phyloP scores from a whole-genome alignment of 2,113 vertebrate genomes.

The Petroica traversi region DNA sequence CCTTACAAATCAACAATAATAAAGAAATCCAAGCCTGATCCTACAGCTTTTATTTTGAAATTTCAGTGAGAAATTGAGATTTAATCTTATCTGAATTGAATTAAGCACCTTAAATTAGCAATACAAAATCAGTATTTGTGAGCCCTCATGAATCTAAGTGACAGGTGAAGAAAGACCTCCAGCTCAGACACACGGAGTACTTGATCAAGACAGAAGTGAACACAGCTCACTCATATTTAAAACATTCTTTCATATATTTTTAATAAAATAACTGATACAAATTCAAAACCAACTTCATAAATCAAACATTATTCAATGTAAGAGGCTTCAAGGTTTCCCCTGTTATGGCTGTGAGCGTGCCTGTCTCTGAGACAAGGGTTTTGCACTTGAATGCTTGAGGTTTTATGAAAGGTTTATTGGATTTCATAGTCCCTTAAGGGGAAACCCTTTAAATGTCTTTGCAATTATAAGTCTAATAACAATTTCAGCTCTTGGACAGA shows the following conservation, averaged over 20 bases:
- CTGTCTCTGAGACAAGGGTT: constrained; percentile 67
- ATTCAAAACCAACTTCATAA: constrained; percentile 87
- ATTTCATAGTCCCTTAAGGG: constrained; percentile 94
- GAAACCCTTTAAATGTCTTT: constrained; percentile 98
- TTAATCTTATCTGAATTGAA: constrained; percentile 51
- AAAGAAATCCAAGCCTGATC: not conserved
- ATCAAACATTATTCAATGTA: constrained; percentile 85
- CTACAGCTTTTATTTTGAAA: constrained; percentile 37
- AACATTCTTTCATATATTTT: constrained; percentile 86
- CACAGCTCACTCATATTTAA: constrained; percentile 78
- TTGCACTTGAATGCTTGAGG: constrained; percentile 75
- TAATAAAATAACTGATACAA: constrained; percentile 90
- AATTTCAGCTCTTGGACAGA: constrained; percentile 86
- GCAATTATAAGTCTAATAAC: constrained; percentile 99
- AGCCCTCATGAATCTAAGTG: constrained; percentile 24
- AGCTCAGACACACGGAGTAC: constrained; percentile 12
- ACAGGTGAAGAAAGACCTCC: constrained; percentile 26
- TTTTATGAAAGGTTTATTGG: constrained; percentile 98
- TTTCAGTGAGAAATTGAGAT: constrained; percentile 45
- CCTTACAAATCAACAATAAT: constrained; percentile 20
- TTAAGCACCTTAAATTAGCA: constrained; percentile 59
- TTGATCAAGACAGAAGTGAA: constrained; percentile 54
- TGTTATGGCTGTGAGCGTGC: constrained; percentile 63
- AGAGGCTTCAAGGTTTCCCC: constrained; percentile 77
- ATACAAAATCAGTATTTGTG: not conserved